Percentiles rank a stretch among this genome's conserved stretches.
Evolutionary conservation across 2,888 invertebrate species (phyloP).

Genomic region (Cremastobaeus sp.): DNA sequence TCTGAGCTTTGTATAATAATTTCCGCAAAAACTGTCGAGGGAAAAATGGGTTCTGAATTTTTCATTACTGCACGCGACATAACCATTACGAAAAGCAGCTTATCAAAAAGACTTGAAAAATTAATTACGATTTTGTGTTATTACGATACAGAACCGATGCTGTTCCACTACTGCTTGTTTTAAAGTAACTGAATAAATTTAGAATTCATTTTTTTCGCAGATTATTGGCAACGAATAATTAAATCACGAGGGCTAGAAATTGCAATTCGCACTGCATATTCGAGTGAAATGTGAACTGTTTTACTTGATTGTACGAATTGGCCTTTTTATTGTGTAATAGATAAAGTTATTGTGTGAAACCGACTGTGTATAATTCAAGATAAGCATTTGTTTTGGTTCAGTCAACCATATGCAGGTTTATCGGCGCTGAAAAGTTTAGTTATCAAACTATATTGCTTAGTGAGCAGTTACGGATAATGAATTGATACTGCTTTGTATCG

Average conservation of each 20-base stretch:
- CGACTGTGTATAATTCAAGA: conserved; percentile 23
- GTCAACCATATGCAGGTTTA: conserved; percentile 24
- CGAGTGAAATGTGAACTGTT: too few relatives aligned
- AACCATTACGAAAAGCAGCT: conserved; percentile 12
- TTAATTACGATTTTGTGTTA: conserved; percentile 11
- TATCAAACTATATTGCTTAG: conserved; percentile 27
- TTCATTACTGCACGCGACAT: conserved; percentile 2
- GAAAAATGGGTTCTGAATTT: conserved; percentile 11
- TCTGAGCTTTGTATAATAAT: conserved; percentile 30
- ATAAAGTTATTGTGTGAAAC: conserved; percentile 23
- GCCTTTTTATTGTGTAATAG: conserved; percentile 15
- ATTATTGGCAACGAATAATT: too few relatives aligned
- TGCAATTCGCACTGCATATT: too few relatives aligned
- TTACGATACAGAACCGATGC: neutral
- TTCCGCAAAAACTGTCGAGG: conserved; percentile 16
- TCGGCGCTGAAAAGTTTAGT: conserved; percentile 28
- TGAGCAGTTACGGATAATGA: conserved; percentile 20
- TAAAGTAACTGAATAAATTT: neutral
- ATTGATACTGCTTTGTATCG: neutral
- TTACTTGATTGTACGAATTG: too few relatives aligned
- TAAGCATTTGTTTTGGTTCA: conserved; percentile 34
- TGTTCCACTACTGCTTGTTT: neutral
- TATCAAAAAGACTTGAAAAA: conserved; percentile 14
- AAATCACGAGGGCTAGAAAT: too few relatives aligned
- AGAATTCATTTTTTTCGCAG: too few relatives aligned